Evolutionary conservation across 37 sponge, comb jelly and placozoan genomes (phyloP), one percentile per base, ranked within the genome.

Genomic region (Hexactinellida sp.): DNA sequence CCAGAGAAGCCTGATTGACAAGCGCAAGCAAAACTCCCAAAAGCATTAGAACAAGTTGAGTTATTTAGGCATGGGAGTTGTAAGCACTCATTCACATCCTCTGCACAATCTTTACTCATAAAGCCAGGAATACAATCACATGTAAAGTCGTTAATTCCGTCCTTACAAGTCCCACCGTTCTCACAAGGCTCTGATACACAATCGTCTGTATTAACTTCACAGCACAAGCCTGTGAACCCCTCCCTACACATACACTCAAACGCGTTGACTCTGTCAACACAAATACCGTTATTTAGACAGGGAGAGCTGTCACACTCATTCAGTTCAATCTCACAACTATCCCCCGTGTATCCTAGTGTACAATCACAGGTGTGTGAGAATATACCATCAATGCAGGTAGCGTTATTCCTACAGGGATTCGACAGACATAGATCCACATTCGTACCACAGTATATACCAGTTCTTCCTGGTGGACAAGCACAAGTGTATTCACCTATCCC

Each of bases 241-340:
- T 38, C 38, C 23, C 51, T 38, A 87, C 87, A 87, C 23, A 1
- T 32, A 32, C 90, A 90, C 0, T 41, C 51, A 30, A 84, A 90
- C 0, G 32, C 39, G 37, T 86, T 37, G 9, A 90, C 55, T 0
- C 52, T 54, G 52, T 90, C 85, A 47, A 71, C 34, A 37, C 90
- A 90, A 0, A 82, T 90, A 34, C 87, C 87, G 54, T 86, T 86
- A 87, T 87, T 86, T n/a, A 38, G 37, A 84, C 90, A 90, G 0
- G 87, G 87, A 13, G 21, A 30, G 32, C 32, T 23, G 0, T 39
- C 86, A 84, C 91, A 91, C 32, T 88, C 85, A 37, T 88, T 55
- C 0, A 86, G 55, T 63, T 88, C 54, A 0, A 36, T 84, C 37
- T 55, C 39, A 37, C 90, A 90, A 36, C 51, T 84, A 10, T 41